Percentiles rank a stretch among this genome's conserved stretches.
phyloP scores from a whole-genome alignment of 1,140 invertebrate genomes.

The Drosophila varians region DNA sequence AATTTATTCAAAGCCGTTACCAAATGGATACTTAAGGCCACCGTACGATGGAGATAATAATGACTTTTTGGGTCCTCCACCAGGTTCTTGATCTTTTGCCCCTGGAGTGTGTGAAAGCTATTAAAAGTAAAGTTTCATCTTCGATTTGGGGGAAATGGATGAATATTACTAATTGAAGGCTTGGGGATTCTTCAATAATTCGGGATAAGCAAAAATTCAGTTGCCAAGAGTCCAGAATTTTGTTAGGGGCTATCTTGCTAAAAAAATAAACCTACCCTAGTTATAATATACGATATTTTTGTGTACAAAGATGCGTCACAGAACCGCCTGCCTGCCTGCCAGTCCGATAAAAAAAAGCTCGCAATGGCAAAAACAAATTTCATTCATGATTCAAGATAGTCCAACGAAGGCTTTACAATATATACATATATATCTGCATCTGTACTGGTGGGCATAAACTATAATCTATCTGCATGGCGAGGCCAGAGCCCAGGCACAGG shows the following conservation, averaged over 20 bases:
- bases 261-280: not conserved
- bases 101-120: slow-evolving; percentile 73
- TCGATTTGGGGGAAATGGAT: not conserved
- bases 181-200: slow-evolving; percentile 3
- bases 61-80: slow-evolving; percentile 33
- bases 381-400: slow-evolving; percentile 47
- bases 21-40: slow-evolving; percentile 62
- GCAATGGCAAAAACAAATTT: slow-evolving; percentile 36
- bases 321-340: slow-evolving; percentile 6
- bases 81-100: slow-evolving; percentile 20
- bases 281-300: slow-evolving; percentile 40
- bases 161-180: slow-evolving; percentile 3
- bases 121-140: slow-evolving; percentile 37
- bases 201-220: no score
- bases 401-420: slow-evolving; percentile 20
- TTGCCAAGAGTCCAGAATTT: slow-evolving; percentile 42
- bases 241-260: slow-evolving; percentile 1
- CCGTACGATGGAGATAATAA: slow-evolving; percentile 41
- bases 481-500: no score
- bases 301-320: slow-evolving; percentile 33
- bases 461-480: slow-evolving; percentile 45
- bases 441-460: slow-evolving; percentile 29
- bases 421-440: slow-evolving; percentile 13
- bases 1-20: slow-evolving; percentile 68
- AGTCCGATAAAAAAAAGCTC: slow-evolving; percentile 9